phyloP scores from a whole-genome alignment of 1,140 invertebrate genomes.

The Drosophila lini region DNA sequence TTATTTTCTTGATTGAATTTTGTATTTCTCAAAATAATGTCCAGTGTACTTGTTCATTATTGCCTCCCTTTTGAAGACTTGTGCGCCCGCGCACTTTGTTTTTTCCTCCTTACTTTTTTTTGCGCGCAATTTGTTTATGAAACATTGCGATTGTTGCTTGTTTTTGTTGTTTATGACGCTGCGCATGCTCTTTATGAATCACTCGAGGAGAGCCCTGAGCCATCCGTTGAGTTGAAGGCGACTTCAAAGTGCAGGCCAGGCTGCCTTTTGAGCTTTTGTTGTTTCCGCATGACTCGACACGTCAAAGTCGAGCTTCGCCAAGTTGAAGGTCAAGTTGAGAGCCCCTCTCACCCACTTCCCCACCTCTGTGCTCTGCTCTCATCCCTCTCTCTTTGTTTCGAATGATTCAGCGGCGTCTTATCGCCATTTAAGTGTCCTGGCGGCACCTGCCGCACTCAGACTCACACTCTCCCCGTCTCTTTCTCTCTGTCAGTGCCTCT shows the following conservation, averaged over 20 bases:
- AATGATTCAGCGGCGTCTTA: constrained; percentile 44
- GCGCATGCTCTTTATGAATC: constrained; percentile 55
- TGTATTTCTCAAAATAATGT: background rate
- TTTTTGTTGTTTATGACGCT: constrained; percentile 26
- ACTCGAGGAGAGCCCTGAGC: constrained; percentile 41
- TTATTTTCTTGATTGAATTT: background rate
- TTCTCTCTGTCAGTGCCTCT: constrained; percentile 6
- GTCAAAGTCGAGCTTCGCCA: constrained; percentile 57
- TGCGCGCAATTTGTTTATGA: constrained; percentile 53
- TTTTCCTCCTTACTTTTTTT: constrained; percentile 11
- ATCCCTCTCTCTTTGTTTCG: constrained; percentile 24
- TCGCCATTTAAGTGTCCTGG: constrained; percentile 51
- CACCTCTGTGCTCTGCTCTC: background rate
- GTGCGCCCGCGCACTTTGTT: constrained; percentile 54
- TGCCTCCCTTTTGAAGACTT: constrained; percentile 19
- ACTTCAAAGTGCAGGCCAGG: constrained; percentile 64
- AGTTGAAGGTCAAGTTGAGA: constrained; percentile 74
- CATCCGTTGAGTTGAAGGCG: constrained; percentile 60
- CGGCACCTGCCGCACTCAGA: constrained; percentile 61
- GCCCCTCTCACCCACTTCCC: constrained; percentile 9
- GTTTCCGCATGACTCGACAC: constrained; percentile 76
- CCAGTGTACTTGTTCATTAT: constrained; percentile 27
- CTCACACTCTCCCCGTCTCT: constrained; percentile 10
- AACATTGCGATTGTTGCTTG: constrained; percentile 35
- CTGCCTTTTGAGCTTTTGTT: constrained; percentile 57